Conservation (phyloP, 2,888 invertebrate genomes). For the Saturnia japonica region DNA sequence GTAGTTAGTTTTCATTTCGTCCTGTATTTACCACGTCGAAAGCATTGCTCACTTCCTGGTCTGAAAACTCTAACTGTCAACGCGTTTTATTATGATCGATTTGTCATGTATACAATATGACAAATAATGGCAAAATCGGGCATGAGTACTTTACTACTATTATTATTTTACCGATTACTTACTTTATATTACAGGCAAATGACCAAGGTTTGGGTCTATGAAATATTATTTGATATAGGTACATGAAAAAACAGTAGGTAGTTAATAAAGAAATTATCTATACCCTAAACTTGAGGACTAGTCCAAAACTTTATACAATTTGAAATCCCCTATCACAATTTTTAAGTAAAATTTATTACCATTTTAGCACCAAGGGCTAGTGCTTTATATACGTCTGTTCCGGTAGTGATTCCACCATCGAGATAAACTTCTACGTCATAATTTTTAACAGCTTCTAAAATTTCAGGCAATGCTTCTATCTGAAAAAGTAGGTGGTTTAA, state of each 20-base stretch:
- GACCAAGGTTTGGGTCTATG: not conserved
- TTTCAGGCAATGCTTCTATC: slow-evolving; percentile 92
- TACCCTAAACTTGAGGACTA: not conserved
- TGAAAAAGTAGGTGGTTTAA: slow-evolving; percentile 47
- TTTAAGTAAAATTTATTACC: slow-evolving; percentile 71
- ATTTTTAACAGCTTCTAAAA: slow-evolving; percentile 86
- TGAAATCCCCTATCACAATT: not conserved
- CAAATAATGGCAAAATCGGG: no score
- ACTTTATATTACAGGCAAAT: not conserved
- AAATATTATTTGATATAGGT: not conserved
- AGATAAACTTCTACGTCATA: slow-evolving; percentile 89
- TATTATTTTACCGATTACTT: no score
- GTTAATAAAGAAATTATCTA: not conserved
- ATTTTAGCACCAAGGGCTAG: slow-evolving; percentile 94
- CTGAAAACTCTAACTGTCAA: not conserved
- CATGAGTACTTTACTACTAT: no score
- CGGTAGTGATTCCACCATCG: slow-evolving; percentile 93
- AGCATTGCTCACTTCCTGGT: not conserved
- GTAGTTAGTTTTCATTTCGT: not conserved
- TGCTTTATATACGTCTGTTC: slow-evolving; percentile 95
- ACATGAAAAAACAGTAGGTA: not conserved
- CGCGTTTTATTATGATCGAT: no score
- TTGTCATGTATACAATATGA: no score
- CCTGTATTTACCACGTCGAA: not conserved
- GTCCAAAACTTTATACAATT: not conserved